A percentile compares a stretch with the other conserved stretches of the same genome.
These are phyloP conservation scores for Falco cherrug DNA, from an alignment of 2,797 vertebrate species.

Conservation along the genomic window DNA sequence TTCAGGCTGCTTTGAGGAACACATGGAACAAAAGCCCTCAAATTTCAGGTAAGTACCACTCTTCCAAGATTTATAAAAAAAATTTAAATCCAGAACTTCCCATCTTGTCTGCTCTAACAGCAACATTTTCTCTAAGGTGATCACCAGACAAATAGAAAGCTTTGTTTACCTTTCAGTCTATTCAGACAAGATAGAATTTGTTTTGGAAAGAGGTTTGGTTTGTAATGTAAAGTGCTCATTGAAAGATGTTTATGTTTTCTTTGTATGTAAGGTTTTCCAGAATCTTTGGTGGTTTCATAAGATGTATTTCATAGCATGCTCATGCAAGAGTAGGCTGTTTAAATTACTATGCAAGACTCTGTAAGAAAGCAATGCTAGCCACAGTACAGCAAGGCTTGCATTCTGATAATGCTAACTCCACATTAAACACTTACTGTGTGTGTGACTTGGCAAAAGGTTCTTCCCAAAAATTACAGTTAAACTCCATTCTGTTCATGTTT, in stretches of 20 bases:
- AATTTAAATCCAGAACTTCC: background rate
- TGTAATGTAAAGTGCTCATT: background rate
- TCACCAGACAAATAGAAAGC: background rate
- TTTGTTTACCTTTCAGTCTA: constrained; percentile 13
- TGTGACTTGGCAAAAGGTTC: background rate
- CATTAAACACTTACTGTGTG: background rate
- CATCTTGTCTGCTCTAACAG: background rate
- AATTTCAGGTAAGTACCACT: background rate
- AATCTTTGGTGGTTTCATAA: background rate
- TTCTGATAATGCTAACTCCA: background rate
- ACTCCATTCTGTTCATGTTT: background rate
- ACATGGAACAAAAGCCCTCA: background rate
- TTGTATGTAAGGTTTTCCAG: background rate
- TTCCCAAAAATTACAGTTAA: background rate
- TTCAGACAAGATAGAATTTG: constrained; percentile 31
- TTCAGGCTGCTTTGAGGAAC: background rate
- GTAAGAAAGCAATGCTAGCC: background rate
- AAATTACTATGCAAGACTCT: background rate
- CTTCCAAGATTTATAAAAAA: background rate
- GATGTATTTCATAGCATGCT: background rate
- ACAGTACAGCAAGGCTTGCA: background rate
- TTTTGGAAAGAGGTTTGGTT: constrained; percentile 27
- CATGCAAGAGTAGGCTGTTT: background rate
- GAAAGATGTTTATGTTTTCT: constrained; percentile 21
- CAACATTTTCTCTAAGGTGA: background rate